These are phyloP conservation scores for Meteorus cinctellus DNA, from an alignment of 2,888 invertebrate species.

Conservation along the genomic window DNA sequence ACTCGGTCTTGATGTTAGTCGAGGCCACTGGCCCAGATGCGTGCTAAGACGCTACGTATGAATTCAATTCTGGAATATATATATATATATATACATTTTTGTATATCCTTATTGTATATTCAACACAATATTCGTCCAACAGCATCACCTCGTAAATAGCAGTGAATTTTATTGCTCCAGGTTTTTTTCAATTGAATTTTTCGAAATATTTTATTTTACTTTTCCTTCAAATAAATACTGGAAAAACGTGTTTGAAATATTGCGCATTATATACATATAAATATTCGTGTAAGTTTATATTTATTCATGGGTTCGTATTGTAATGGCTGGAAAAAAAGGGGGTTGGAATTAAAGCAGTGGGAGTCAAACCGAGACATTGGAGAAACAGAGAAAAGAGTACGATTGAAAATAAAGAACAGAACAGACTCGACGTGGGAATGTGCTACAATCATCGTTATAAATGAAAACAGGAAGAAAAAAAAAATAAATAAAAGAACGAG, in stretches of 20 bases:
- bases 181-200: conserved; percentile 4
- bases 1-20: neutral
- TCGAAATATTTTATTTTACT: neutral
- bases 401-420: conserved; percentile 5
- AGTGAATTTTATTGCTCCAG: conserved; percentile 35
- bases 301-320: conserved; percentile 1
- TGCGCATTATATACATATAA: neutral
- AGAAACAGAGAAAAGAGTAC: neutral
- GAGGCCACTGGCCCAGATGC: conserved; percentile 25
- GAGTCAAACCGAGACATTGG: neutral
- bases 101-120: conserved; percentile 4
- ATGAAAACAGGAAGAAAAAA: conserved; percentile 33
- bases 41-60: conserved; percentile 9
- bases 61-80: neutral
- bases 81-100: neutral
- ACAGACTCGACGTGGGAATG: conserved; percentile 45
- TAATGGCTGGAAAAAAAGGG: conserved; percentile 34
- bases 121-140: conserved; percentile 29
- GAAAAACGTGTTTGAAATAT: conserved; percentile 31
- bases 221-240: neutral
- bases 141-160: conserved; percentile 32
- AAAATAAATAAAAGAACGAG: conserved; percentile 33
- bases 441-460: conserved; percentile 52
- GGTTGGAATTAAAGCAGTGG: conserved; percentile 2
- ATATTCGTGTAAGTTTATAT: neutral